Conservation (phyloP, 1,140 invertebrate species). For the Hylyphantes graminicola region DNA sequence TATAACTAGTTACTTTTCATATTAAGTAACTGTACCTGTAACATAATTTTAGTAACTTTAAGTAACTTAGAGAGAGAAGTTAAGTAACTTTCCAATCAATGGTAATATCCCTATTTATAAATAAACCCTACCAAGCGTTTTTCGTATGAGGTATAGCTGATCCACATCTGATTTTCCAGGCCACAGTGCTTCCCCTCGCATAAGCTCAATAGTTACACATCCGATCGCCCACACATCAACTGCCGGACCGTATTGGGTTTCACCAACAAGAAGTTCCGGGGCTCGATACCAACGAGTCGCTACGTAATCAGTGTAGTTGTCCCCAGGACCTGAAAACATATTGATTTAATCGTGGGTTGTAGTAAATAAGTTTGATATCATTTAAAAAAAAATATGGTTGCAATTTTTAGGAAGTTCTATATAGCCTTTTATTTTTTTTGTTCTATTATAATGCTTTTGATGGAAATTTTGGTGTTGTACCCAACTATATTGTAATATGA, state of each 20-base stretch:
- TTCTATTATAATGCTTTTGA: too few relatives aligned
- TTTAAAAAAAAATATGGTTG: not conserved
- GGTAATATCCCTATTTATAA: too few relatives aligned
- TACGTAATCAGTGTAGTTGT: slow-evolving; percentile 99
- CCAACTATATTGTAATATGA: too few relatives aligned
- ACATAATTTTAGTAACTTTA: too few relatives aligned
- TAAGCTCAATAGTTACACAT: slow-evolving; percentile 95
- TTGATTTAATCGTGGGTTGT: not conserved
- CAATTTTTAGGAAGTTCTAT: too few relatives aligned
- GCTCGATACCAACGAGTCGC: slow-evolving; percentile 98
- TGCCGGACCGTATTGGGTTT: slow-evolving; percentile 95
- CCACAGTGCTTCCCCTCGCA: slow-evolving; percentile 94
- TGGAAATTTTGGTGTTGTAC: too few relatives aligned
- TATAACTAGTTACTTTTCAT: too few relatives aligned
- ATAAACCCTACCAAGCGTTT: slow-evolving; percentile 72
- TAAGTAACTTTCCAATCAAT: too few relatives aligned
- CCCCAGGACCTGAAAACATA: slow-evolving; percentile 76
- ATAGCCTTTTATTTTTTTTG: too few relatives aligned
- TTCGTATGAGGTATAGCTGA: slow-evolving; percentile 94
- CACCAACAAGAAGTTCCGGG: slow-evolving; percentile 95
- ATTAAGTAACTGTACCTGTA: too few relatives aligned
- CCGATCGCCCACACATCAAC: slow-evolving; percentile 98
- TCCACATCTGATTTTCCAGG: slow-evolving; percentile 98
- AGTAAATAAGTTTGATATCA: not conserved
- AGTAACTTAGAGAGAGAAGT: too few relatives aligned